These are phyloP conservation scores for Trichomalopsis sarcophagae DNA, from an alignment of 1,140 invertebrate genomes.

Conservation along the genomic window DNA sequence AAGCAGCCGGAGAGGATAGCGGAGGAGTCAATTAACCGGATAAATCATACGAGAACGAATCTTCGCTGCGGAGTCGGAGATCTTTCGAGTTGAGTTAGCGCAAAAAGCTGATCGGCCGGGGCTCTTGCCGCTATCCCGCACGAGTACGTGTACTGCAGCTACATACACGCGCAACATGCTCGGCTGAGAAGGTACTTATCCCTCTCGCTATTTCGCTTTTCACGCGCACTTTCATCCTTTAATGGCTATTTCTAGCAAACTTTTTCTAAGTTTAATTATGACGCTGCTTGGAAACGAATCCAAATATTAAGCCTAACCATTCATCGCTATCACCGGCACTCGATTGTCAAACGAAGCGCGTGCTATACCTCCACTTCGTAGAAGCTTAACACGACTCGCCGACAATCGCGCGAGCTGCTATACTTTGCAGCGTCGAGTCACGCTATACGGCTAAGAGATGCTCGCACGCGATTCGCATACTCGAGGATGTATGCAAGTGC, in stretches of 20 bases:
- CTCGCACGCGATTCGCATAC: slow-evolving; percentile 38
- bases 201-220: slow-evolving; percentile 7
- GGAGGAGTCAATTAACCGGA: slow-evolving; percentile 19
- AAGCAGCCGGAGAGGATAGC: neutral
- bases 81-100: slow-evolving; percentile 53
- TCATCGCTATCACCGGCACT: neutral
- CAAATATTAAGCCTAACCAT: too few relatives aligned
- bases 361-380: slow-evolving; percentile 50
- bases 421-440: slow-evolving; percentile 58
- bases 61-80: slow-evolving; percentile 13
- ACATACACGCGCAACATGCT: neutral
- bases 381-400: slow-evolving; percentile 61
- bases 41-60: slow-evolving; percentile 29
- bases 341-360: neutral
- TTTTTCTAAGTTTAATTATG: too few relatives aligned
- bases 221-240: slow-evolving; percentile 18
- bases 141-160: neutral
- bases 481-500: neutral
- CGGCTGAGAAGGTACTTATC: slow-evolving; percentile 9
- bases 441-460: slow-evolving; percentile 52
- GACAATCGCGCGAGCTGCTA: slow-evolving; percentile 61
- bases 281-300: too few relatives aligned
- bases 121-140: neutral
- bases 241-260: slow-evolving; percentile 35
- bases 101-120: slow-evolving; percentile 4